Conservation (phyloP, 1,140 invertebrate genomes). For the Pemphigus obesinymphae region DNA sequence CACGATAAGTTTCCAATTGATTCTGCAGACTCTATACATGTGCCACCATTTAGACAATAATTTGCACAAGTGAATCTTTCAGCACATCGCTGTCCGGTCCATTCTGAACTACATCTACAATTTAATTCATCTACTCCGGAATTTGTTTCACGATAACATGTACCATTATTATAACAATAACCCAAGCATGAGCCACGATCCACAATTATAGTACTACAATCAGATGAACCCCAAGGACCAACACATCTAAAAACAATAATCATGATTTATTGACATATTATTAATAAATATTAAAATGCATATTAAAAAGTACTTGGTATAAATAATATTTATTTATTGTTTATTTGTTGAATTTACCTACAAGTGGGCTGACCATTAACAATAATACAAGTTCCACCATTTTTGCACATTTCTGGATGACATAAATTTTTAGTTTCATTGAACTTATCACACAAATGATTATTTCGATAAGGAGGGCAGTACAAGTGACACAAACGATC, state of each 20-base stretch:
- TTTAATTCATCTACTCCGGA: background rate
- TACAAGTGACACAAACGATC: background rate
- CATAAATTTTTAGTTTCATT: constrained; percentile 4
- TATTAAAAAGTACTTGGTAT: background rate
- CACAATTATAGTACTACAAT: constrained; percentile 26
- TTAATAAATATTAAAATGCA: background rate
- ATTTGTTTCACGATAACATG: constrained; percentile 30
- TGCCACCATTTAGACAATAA: constrained; percentile 58
- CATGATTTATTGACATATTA: background rate
- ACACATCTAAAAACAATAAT: constrained; percentile 13
- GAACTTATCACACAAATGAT: constrained; percentile 18
- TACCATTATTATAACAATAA: constrained; percentile 40
- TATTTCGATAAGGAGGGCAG: background rate
- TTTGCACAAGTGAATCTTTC: constrained; percentile 54
- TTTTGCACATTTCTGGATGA: constrained; percentile 49
- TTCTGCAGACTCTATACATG: constrained; percentile 29
- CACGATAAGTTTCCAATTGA: background rate
- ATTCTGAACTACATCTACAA: constrained; percentile 51
- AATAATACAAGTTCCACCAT: constrained; percentile 52
- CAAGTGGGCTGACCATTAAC: constrained; percentile 49
- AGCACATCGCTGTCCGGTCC: constrained; percentile 58
- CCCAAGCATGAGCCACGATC: constrained; percentile 20
- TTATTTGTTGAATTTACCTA: constrained; percentile 48
- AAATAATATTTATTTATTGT: background rate
- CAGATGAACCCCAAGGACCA: constrained; percentile 23